Evolutionary conservation across 2,888 invertebrate species (phyloP).

Genomic region (Heliconius hortense): DNA sequence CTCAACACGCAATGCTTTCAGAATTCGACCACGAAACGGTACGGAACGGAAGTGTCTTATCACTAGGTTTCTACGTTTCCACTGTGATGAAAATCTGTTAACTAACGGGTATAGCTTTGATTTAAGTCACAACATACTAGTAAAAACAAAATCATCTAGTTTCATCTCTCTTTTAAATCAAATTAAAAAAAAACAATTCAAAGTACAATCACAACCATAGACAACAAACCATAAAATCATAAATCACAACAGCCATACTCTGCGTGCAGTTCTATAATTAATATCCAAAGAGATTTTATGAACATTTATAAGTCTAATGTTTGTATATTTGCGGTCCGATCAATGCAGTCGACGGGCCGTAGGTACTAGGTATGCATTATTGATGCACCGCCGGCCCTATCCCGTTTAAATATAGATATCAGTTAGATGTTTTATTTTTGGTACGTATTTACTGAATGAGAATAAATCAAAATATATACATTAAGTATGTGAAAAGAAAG

Average conservation of each 20-base stretch:
- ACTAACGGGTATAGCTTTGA: too few relatives aligned
- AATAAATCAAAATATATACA: too few relatives aligned
- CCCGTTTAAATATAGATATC: slow-evolving; percentile 2
- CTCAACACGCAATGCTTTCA: too few relatives aligned
- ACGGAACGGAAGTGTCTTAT: too few relatives aligned
- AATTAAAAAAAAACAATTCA: neutral
- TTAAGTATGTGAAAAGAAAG: too few relatives aligned
- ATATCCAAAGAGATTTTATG: slow-evolving; percentile 2
- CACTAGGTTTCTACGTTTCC: too few relatives aligned
- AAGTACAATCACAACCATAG: neutral
- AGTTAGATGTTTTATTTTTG: neutral
- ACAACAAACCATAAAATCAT: neutral
- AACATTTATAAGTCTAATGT: neutral
- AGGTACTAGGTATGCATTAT: neutral
- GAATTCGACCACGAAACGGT: too few relatives aligned
- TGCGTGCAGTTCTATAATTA: slow-evolving; percentile 19
- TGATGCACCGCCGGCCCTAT: neutral
- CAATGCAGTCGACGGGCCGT: slow-evolving; percentile 18
- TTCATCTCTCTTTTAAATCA: too few relatives aligned
- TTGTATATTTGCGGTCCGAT: slow-evolving; percentile 25
- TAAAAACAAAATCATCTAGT: too few relatives aligned
- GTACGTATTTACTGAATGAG: neutral
- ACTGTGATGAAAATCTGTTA: too few relatives aligned
- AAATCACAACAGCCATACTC: slow-evolving; percentile 11
- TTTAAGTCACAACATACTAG: too few relatives aligned